These are phyloP conservation scores for Herminia tarsipennalis DNA, from an alignment of 2,888 invertebrate genomes.

Conservation along the genomic window DNA sequence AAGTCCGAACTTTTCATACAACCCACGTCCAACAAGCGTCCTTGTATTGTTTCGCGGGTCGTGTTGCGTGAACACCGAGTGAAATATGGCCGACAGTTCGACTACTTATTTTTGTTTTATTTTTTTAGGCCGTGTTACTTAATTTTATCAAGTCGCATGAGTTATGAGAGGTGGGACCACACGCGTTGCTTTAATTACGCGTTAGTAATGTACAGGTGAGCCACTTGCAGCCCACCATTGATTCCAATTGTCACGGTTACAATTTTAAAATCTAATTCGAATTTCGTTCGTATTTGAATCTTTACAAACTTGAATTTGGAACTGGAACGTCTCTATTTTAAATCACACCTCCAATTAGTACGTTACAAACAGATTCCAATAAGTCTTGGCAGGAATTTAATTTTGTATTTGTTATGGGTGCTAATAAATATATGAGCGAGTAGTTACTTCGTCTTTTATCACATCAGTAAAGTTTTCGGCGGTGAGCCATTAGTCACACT, in stretches of 20 bases:
- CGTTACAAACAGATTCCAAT: conserved; percentile 31
- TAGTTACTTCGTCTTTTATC: conserved; percentile 17
- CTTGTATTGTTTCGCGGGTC: conserved; percentile 84
- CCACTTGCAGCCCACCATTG: conserved; percentile 40
- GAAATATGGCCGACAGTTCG: conserved; percentile 80
- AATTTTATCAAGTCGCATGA: conserved; percentile 85
- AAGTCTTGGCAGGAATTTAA: conserved; percentile 24
- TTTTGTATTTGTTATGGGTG: conserved; percentile 28
- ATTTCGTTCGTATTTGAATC: conserved; percentile 4
- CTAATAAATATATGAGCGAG: conserved; percentile 20
- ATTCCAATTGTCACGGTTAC: conserved; percentile 39
- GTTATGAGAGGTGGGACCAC: conserved; percentile 82
- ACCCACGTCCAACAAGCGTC: conserved; percentile 67
- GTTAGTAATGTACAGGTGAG: conserved; percentile 62
- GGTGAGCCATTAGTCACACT: conserved; percentile 25
- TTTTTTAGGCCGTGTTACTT: conserved; percentile 80
- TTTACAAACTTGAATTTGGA: conserved; percentile 24
- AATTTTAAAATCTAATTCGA: conserved; percentile 35
- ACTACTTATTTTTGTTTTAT: conserved; percentile 81
- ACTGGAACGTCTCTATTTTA: conserved; percentile 29
- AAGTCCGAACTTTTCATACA: conserved; percentile 55
- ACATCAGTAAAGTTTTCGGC: conserved; percentile 28
- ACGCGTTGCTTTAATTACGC: conserved; percentile 80
- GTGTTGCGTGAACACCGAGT: conserved; percentile 81
- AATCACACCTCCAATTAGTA: conserved; percentile 24